Evolutionary conservation across 2,113 vertebrate species (phyloP), one percentile per base, ranked within the genome.

Genomic region (Verasper variegatus): DNA sequence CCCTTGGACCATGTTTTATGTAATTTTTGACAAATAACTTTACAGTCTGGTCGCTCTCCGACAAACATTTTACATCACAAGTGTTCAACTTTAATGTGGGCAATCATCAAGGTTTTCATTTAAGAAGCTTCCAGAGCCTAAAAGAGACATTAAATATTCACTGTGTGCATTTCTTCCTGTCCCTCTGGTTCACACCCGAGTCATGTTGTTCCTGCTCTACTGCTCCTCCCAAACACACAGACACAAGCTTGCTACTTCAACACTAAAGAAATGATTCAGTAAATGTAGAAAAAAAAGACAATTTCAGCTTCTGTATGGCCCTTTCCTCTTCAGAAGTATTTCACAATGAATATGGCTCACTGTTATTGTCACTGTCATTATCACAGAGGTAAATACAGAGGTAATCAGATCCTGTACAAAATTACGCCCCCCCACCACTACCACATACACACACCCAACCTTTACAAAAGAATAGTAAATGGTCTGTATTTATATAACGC

Each of bases 311-410:
- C 61, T 77, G 76, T 67, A 83, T 78, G 83, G 86, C 80, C 86
- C 80, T 89, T 86, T 84, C 75, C 76, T 82, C 83, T 72, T 66
- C 17, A 80, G 61, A 69, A 88, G 47, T 72, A 69, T 74, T 81
- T 91, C 13, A 90, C 83, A 85, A 84, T 80, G 24, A 89, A 83
- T 87, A 91, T 90, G 87, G 88, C 89, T 93, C 86, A 87, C 80
- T 73, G 69, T 83, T 56, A 83, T 67, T 51, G 54, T 76, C 74
- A 68, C 74, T 62, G 24, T 79, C 73, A 64, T 80, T 45, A 73
- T 87, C 59, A 90, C 76, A 89, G 18, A 51, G 47, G 17, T 54
- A n/a, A 54, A 54, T 20, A 54, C 51, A 54, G 88, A 92, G 91
- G 89, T 90, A 91, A 88, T 88, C 69, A 77, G 80, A 81, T 86